phyloP scores from a whole-genome alignment of 2,113 vertebrate species.

The Gasterosteus aculeatus region DNA sequence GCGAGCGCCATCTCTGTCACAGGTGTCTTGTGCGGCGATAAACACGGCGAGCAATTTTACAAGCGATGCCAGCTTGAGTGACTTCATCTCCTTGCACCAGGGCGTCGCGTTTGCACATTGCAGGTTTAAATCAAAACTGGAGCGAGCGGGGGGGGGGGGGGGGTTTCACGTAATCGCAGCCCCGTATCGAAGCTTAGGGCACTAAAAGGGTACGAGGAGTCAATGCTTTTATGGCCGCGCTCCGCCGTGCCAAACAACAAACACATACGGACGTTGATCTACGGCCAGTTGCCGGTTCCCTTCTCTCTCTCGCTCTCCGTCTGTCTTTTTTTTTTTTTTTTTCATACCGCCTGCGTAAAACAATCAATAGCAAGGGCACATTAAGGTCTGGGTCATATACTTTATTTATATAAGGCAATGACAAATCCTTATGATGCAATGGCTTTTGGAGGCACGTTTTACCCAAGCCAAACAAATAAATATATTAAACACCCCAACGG shows the following conservation, averaged over 20 bases:
- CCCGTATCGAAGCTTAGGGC: slow-evolving; percentile 41
- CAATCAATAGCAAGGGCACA: slow-evolving; percentile 80
- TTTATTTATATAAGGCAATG: slow-evolving; percentile 81
- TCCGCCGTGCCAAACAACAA: slow-evolving; percentile 72
- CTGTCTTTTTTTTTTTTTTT: slow-evolving; percentile 19
- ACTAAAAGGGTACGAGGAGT: slow-evolving; percentile 70
- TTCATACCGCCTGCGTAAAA: slow-evolving; percentile 62
- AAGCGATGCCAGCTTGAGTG: slow-evolving; percentile 63
- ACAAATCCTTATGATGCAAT: slow-evolving; percentile 80
- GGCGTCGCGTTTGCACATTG: slow-evolving; percentile 50
- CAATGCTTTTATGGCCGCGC: slow-evolving; percentile 71
- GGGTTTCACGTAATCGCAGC: slow-evolving; percentile 59
- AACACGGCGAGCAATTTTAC: slow-evolving; percentile 54
- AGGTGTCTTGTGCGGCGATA: slow-evolving; percentile 69
- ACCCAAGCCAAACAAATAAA: slow-evolving; percentile 68
- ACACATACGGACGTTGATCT: slow-evolving; percentile 73
- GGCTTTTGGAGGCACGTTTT: slow-evolving; percentile 66
- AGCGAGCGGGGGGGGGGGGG: neutral
- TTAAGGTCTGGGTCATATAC: slow-evolving; percentile 78
- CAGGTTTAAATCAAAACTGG: slow-evolving; percentile 42
- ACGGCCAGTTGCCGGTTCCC: slow-evolving; percentile 64
- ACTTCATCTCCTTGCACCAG: slow-evolving; percentile 66
- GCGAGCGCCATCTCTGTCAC: slow-evolving; percentile 60
- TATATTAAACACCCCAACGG: slow-evolving; percentile 58
- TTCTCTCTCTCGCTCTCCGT: slow-evolving; percentile 3